phyloP scores from a whole-genome alignment of 2,888 invertebrate genomes.

The Brenthis hecate region DNA sequence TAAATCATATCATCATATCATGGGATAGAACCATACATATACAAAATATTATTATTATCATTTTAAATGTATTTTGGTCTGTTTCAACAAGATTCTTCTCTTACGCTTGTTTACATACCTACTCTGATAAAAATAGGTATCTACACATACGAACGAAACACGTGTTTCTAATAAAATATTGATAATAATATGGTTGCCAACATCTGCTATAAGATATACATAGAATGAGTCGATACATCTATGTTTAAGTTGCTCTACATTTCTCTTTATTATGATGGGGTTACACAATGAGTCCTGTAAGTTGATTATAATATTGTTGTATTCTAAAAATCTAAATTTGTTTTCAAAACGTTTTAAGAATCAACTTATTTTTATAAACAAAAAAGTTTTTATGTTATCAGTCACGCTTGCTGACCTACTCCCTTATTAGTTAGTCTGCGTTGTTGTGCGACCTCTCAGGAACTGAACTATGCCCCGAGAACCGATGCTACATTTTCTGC shows the following conservation, averaged over 20 bases:
- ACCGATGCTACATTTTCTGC: slow-evolving; percentile 32
- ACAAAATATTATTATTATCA: no score
- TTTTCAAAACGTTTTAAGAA: no score
- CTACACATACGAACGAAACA: neutral
- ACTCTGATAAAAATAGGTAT: slow-evolving; percentile 2
- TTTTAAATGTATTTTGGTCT: no score
- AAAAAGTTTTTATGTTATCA: no score
- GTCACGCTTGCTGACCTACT: no score
- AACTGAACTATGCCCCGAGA: slow-evolving; percentile 42
- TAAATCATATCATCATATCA: neutral
- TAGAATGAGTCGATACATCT: slow-evolving; percentile 8
- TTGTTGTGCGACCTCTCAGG: slow-evolving; percentile 37
- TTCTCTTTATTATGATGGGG: neutral
- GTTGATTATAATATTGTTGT: no score
- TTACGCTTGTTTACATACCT: neutral
- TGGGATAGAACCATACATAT: neutral
- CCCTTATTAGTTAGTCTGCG: no score
- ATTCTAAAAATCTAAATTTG: no score
- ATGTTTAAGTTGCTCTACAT: slow-evolving; percentile 18
- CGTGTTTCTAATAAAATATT: slow-evolving; percentile 14
- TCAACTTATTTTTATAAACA: no score
- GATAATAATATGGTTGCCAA: slow-evolving; percentile 10
- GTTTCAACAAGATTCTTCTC: no score
- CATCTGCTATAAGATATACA: slow-evolving; percentile 28
- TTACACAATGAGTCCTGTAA: neutral